These are phyloP conservation scores for Meteorus colon DNA, from an alignment of 2,888 invertebrate genomes.

Conservation along the genomic window DNA sequence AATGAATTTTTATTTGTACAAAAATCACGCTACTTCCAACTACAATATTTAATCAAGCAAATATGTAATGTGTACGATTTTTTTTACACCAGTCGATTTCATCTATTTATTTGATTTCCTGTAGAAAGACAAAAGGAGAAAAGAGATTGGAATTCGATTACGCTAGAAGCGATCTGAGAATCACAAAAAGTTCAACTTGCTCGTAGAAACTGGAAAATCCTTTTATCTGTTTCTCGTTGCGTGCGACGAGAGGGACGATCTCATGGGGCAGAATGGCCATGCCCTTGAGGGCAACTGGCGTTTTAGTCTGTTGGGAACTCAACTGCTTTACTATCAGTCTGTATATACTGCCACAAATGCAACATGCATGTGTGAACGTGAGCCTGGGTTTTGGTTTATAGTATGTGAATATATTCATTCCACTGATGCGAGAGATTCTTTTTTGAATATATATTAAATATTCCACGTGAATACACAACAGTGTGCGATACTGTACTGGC, in stretches of 20 bases:
- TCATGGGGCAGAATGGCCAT: conserved; percentile 44
- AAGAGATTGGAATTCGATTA: conserved; percentile 13
- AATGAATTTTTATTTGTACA: no score
- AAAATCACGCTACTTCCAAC: no score
- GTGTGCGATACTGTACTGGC: conserved; percentile 34
- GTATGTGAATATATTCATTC: background rate
- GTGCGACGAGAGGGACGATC: conserved; percentile 17
- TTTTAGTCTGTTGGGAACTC: conserved; percentile 15
- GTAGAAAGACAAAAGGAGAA: background rate
- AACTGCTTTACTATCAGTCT: conserved; percentile 30
- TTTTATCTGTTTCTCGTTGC: conserved; percentile 54
- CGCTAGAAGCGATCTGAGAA: conserved; percentile 41
- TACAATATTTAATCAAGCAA: no score
- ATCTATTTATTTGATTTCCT: background rate
- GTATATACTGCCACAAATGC: conserved; percentile 41
- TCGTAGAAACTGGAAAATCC: conserved; percentile 58
- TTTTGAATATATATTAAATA: conserved; percentile 30
- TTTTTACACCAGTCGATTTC: background rate
- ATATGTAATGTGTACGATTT: no score
- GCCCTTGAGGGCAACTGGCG: conserved; percentile 28
- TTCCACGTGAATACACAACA: background rate
- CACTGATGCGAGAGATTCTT: conserved; percentile 23
- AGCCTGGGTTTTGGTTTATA: no score
- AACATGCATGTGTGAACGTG: conserved; percentile 14
- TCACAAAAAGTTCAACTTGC: conserved; percentile 49